A percentile compares a stretch with the other conserved stretches of the same genome.
phyloP scores from a whole-genome alignment of 1,140 invertebrate species.

The Anoplophora glabripennis region DNA sequence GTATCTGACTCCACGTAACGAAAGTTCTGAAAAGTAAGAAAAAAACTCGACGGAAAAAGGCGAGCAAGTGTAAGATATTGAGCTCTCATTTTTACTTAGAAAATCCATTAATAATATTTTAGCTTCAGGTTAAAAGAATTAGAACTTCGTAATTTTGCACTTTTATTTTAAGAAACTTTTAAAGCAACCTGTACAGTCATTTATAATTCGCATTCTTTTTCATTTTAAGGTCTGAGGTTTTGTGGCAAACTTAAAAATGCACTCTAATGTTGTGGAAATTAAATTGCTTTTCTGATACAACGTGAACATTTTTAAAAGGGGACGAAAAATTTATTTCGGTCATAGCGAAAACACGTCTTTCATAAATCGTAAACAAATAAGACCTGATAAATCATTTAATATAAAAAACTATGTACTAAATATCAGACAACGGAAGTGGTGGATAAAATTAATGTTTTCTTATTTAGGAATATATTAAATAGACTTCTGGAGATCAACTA shows the following conservation, averaged over 20 bases:
- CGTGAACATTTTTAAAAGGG: too few species aligned
- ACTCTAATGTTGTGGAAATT: constrained; percentile 21
- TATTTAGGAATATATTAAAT: too few species aligned
- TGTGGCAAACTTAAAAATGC: constrained; percentile 33
- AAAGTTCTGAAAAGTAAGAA: constrained; percentile 23
- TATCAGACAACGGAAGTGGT: too few species aligned
- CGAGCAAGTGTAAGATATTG: constrained; percentile 28
- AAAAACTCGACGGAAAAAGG: constrained; percentile 16
- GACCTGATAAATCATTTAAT: too few species aligned
- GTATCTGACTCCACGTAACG: constrained; percentile 30
- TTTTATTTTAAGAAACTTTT: constrained; percentile 28
- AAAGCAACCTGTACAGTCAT: constrained; percentile 36
- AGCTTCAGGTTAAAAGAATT: constrained; percentile 41
- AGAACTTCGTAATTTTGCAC: constrained; percentile 39
- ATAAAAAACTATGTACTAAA: too few species aligned
- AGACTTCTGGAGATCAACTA: too few species aligned
- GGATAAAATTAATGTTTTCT: too few species aligned
- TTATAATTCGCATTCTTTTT: constrained; percentile 31
- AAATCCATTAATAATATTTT: constrained; percentile 45
- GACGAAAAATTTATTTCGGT: too few species aligned
- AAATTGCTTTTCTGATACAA: neutral
- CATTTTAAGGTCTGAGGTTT: constrained; percentile 27
- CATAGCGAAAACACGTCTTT: too few species aligned
- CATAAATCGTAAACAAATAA: too few species aligned
- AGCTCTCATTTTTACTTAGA: constrained; percentile 37